These are phyloP conservation scores for Falco rusticolus DNA, from an alignment of 2,797 vertebrate species.

Conservation along the genomic window DNA sequence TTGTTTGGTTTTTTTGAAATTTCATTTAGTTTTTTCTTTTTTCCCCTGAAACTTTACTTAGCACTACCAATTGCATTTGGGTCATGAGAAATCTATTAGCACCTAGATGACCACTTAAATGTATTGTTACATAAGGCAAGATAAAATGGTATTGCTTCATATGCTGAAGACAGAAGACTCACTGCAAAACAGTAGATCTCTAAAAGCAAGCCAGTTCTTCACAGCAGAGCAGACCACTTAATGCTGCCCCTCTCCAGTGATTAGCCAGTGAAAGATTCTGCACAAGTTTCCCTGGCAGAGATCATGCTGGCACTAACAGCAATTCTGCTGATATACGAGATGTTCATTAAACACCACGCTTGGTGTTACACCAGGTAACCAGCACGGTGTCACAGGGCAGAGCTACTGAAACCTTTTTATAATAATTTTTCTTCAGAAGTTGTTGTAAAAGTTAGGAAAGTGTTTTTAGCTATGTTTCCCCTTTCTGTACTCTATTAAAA, in stretches of 20 bases:
- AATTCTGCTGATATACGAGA: not conserved
- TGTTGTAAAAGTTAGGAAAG: not conserved
- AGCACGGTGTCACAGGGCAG: not conserved
- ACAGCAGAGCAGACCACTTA: not conserved
- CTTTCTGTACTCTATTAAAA: not conserved
- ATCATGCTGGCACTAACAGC: not conserved
- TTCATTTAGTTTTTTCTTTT: not conserved
- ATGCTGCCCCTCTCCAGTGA: not conserved
- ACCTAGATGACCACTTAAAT: not conserved
- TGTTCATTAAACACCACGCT: not conserved
- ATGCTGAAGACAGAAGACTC: not conserved
- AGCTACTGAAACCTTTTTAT: not conserved
- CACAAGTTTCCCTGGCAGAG: not conserved
- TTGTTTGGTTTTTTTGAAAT: fast-evolving
- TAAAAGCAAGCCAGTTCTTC: not conserved
- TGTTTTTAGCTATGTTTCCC: not conserved
- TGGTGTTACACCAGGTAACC: not conserved
- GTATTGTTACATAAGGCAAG: not conserved
- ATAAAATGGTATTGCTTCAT: not conserved
- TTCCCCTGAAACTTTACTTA: not conserved
- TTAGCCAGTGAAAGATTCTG: not conserved
- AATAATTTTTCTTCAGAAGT: not conserved
- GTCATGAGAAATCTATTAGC: not conserved
- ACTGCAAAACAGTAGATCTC: not conserved
- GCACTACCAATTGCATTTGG: not conserved